phyloP scores from a whole-genome alignment of 2,113 vertebrate species.

The Zootoca vivipara region DNA sequence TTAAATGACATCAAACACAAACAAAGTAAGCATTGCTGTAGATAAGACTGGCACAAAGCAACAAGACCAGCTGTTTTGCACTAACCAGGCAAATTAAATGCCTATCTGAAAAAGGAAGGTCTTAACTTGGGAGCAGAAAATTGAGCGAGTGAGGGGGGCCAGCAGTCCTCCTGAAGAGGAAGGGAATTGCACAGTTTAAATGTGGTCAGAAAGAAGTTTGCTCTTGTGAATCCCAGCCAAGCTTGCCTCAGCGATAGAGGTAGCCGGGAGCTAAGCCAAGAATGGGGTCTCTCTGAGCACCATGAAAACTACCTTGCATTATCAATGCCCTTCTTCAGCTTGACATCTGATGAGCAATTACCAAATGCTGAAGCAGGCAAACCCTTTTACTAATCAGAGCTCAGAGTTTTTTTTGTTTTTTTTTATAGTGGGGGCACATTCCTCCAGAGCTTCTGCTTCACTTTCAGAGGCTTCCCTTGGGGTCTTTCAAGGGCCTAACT shows the following conservation, averaged over 20 bases:
- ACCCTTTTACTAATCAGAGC: too few species aligned
- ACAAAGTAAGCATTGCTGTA: not conserved
- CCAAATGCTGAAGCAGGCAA: too few species aligned
- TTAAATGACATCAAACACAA: not conserved
- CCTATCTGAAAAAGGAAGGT: not conserved
- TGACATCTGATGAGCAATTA: too few species aligned
- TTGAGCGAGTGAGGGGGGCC: not conserved
- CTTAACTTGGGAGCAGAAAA: not conserved
- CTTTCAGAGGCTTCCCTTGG: too few species aligned
- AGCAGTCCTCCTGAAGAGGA: not conserved
- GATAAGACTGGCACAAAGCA: not conserved
- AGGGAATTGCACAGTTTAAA: not conserved
- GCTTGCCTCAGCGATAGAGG: not conserved
- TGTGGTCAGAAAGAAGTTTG: not conserved
- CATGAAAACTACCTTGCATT: too few species aligned
- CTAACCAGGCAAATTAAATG: not conserved
- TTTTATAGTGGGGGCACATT: too few species aligned
- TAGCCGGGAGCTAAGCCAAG: not conserved
- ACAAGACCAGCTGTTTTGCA: not conserved
- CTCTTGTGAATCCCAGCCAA: not conserved
- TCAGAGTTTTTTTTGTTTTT: too few species aligned
- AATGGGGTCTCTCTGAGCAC: too few species aligned
- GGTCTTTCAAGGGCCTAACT: too few species aligned
- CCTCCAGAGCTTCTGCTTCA: too few species aligned
- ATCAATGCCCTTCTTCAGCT: too few species aligned